Percentiles rank a stretch among this genome's conserved stretches.
phyloP scores from a whole-genome alignment of 2,888 invertebrate genomes.

The Blastobasis lacticolella region DNA sequence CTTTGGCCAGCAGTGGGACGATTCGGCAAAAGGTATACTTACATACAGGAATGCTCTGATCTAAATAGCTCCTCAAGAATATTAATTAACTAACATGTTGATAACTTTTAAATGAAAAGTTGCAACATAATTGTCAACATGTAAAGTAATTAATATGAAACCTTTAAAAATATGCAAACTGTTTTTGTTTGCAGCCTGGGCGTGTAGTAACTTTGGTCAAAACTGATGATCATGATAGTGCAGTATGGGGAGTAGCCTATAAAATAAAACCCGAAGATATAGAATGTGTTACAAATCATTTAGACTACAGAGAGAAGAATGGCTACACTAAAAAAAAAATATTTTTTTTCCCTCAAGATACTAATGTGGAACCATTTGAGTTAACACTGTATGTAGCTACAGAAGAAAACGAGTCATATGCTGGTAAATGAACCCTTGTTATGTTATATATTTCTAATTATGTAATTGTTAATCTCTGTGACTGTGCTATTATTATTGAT shows the following conservation, averaged over 20 bases:
- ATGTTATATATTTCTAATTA: no score
- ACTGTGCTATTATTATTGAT: no score
- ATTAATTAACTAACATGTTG: no score
- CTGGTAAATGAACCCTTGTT: slow-evolving; percentile 42
- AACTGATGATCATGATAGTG: slow-evolving; percentile 69
- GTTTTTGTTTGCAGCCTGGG: slow-evolving; percentile 78
- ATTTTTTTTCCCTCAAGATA: slow-evolving; percentile 79
- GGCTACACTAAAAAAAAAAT: slow-evolving; percentile 86
- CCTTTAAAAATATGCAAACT: background rate
- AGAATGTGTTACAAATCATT: slow-evolving; percentile 81
- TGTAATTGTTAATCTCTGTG: no score
- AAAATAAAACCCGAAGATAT: slow-evolving; percentile 82
- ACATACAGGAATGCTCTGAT: no score
- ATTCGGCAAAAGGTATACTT: no score
- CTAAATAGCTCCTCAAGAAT: no score
- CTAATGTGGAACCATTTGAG: slow-evolving; percentile 74
- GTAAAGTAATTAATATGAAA: no score
- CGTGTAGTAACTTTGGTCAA: slow-evolving; percentile 90
- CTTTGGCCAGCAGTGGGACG: no score
- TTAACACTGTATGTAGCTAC: slow-evolving; percentile 89
- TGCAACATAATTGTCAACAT: no score
- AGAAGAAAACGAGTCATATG: slow-evolving; percentile 85
- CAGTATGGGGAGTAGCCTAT: slow-evolving; percentile 95
- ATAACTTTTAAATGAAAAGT: no score
- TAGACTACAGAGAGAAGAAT: slow-evolving; percentile 94